Conservation (phyloP, 2,888 invertebrate species). For the Pristionchus mayeri region DNA sequence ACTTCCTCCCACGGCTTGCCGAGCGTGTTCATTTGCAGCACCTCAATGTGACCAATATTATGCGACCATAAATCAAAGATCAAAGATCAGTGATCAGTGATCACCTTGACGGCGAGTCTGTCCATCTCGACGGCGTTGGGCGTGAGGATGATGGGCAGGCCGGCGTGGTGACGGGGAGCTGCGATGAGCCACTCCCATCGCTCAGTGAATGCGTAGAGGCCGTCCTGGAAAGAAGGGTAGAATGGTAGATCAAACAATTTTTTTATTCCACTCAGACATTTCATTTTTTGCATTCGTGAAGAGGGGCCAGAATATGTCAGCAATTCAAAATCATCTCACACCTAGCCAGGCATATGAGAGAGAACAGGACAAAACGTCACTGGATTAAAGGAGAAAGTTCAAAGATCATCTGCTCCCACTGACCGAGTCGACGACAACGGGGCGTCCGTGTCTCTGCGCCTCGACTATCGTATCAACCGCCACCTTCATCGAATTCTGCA, state of each 20-base stretch:
- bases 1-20: constrained; percentile 47
- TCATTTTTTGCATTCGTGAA: too few relatives aligned
- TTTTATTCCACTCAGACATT: too few relatives aligned
- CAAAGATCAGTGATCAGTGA: constrained; percentile 18
- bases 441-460: neutral
- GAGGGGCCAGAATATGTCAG: too few relatives aligned
- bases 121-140: constrained; percentile 92
- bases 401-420: neutral
- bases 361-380: too few relatives aligned
- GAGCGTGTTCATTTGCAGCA: constrained; percentile 36
- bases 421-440: constrained; percentile 36
- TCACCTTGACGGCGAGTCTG: constrained; percentile 83
- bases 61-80: neutral
- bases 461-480: constrained; percentile 15
- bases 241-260: too few relatives aligned
- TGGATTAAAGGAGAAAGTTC: too few relatives aligned
- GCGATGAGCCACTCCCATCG: constrained; percentile 45
- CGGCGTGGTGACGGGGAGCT: neutral
- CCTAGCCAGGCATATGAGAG: neutral
- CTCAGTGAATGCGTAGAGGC: constrained; percentile 85
- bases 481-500: constrained; percentile 12
- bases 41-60: neutral
- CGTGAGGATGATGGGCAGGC: constrained; percentile 83
- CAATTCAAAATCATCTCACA: too few relatives aligned
- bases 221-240: constrained; percentile 82